phyloP scores from a whole-genome alignment of 2,797 vertebrate genomes.

The Semotilus atromaculatus region DNA sequence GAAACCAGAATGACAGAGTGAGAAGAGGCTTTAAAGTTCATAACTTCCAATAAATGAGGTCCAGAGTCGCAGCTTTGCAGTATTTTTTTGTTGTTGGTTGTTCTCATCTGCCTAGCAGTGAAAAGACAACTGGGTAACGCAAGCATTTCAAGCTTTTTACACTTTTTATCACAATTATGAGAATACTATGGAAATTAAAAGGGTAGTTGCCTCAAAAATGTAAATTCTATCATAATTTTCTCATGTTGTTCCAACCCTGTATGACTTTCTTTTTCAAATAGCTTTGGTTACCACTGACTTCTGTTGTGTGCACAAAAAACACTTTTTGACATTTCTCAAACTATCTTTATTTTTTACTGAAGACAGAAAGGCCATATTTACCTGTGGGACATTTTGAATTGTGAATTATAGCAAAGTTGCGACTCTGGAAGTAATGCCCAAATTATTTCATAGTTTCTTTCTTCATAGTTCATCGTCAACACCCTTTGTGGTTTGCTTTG shows the following conservation, averaged over 20 bases:
- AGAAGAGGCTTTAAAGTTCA: constrained; percentile 12
- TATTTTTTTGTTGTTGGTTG: not conserved
- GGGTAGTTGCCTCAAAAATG: not conserved
- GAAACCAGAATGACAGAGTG: constrained; percentile 24
- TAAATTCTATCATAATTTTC: not conserved
- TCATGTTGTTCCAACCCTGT: not conserved
- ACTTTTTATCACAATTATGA: constrained; percentile 1
- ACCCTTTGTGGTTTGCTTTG: not conserved
- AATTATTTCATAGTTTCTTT: too few relatives aligned
- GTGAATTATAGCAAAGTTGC: too few relatives aligned
- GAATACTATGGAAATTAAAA: not conserved
- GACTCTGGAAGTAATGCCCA: too few relatives aligned
- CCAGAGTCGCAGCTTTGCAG: constrained; percentile 21
- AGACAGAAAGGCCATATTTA: not conserved
- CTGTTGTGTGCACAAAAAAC: too few relatives aligned
- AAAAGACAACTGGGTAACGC: constrained; percentile 11
- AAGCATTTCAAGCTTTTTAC: constrained; percentile 13
- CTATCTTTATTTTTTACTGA: not conserved
- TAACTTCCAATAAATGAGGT: constrained; percentile 8
- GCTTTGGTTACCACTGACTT: too few relatives aligned
- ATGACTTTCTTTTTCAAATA: not conserved
- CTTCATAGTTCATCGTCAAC: too few relatives aligned
- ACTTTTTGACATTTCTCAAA: not conserved
- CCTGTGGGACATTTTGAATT: too few relatives aligned
- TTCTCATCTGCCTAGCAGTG: not conserved